Conservation (phyloP, 2,113 vertebrate species). For the Eira barbara region DNA sequence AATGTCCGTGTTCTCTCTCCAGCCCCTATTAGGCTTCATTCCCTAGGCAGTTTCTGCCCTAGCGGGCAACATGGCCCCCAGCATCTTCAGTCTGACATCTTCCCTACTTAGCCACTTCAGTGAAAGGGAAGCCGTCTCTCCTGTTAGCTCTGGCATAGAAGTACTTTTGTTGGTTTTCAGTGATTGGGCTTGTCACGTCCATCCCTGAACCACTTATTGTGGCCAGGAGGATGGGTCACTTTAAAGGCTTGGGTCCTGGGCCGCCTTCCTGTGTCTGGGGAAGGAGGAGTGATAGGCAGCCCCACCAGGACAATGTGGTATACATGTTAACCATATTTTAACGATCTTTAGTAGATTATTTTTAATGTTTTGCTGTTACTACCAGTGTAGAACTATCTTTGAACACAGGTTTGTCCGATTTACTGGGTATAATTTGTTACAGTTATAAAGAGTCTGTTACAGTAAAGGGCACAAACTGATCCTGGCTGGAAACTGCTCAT, state of each 20-base stretch:
- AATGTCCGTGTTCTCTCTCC: neutral
- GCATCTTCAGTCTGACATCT: neutral
- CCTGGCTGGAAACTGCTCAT: neutral
- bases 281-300: neutral
- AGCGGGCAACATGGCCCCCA: neutral
- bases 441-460: neutral
- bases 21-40: neutral
- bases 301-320: neutral
- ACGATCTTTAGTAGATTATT: neutral
- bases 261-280: neutral
- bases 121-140: neutral
- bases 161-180: neutral
- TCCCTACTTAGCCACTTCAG: neutral
- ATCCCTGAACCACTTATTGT: neutral
- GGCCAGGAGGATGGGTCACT: neutral
- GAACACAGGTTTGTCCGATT: neutral
- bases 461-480: neutral
- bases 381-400: neutral
- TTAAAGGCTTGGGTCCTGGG: neutral
- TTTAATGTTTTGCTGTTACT: neutral
- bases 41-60: neutral
- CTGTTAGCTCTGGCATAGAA: neutral
- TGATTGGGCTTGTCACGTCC: neutral
- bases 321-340: neutral
- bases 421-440: neutral